Percentiles rank a stretch among this genome's conserved stretches.
These are phyloP conservation scores for Echinarachnius parma DNA, from an alignment of 53 echinoderm and acorn worm genomes.

Conservation along the genomic window DNA sequence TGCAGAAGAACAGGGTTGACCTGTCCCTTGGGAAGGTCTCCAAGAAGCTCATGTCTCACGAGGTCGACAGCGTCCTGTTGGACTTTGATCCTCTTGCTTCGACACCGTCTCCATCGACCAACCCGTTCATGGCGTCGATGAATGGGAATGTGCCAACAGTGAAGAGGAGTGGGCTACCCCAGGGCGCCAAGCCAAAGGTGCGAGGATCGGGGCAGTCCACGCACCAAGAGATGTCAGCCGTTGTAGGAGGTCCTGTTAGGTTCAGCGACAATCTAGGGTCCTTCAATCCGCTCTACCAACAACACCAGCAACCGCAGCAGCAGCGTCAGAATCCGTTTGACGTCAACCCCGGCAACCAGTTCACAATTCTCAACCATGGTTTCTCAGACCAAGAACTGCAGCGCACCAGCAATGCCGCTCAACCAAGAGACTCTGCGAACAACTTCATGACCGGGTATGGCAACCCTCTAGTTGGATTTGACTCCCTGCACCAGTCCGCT, in stretches of 20 bases:
- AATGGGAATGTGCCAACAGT: slow-evolving; percentile 48
- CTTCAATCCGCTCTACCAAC: slow-evolving; percentile 57
- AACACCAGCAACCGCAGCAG: slow-evolving; percentile 7
- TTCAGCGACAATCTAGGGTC: slow-evolving; percentile 44
- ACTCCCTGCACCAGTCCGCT: slow-evolving; percentile 9
- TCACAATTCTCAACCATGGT: slow-evolving; percentile 65
- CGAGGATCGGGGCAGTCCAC: slow-evolving; percentile 19
- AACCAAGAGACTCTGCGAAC: slow-evolving; percentile 1
- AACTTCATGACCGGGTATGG: slow-evolving; percentile 23
- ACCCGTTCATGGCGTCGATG: slow-evolving; percentile 54
- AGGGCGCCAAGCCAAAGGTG: slow-evolving; percentile 86
- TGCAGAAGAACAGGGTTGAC: slow-evolving; percentile 1
- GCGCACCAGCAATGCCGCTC: no score
- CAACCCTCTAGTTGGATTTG: slow-evolving; percentile 46
- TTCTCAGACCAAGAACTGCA: slow-evolving; percentile 59
- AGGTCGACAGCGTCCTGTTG: slow-evolving; percentile 57
- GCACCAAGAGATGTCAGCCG: slow-evolving; percentile 12
- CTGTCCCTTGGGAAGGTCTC: slow-evolving; percentile 2
- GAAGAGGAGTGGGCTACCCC: slow-evolving; percentile 52
- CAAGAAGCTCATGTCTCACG: background rate
- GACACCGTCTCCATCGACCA: slow-evolving; percentile 36
- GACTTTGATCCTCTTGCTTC: slow-evolving; percentile 88
- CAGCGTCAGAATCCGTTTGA: slow-evolving; percentile 1
- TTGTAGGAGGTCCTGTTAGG: background rate
- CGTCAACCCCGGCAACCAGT: slow-evolving; percentile 10